These are phyloP conservation scores for Nematolebias whitei DNA, from an alignment of 2,113 vertebrate genomes.

Conservation along the genomic window DNA sequence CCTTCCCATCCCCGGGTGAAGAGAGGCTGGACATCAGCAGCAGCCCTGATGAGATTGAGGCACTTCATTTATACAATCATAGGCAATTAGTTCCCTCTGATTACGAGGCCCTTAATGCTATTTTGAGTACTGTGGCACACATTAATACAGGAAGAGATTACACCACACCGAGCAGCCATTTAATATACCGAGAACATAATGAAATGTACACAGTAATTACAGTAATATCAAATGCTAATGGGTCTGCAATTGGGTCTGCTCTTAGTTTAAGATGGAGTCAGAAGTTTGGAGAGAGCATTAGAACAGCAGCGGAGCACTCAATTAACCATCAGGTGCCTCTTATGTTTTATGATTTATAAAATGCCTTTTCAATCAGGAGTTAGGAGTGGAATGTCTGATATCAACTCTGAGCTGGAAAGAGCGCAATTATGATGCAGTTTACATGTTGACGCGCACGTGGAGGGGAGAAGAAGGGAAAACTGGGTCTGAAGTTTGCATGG, in stretches of 20 bases:
- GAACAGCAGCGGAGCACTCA: constrained; percentile 12
- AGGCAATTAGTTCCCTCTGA: constrained; percentile 86
- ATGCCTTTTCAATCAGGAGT: constrained; percentile 24
- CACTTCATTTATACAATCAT: constrained; percentile 80
- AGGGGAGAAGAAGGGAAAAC: background rate
- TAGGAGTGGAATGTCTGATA: background rate
- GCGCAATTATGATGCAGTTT: constrained; percentile 34
- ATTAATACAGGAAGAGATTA: constrained; percentile 77
- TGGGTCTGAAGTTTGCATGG: constrained; percentile 20
- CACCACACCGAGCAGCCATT: constrained; percentile 72
- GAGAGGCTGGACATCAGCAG: constrained; percentile 69
- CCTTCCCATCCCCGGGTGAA: constrained; percentile 34
- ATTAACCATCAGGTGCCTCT: constrained; percentile 50
- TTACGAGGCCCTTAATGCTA: constrained; percentile 82
- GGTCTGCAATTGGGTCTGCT: constrained; percentile 67
- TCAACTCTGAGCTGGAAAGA: constrained; percentile 3
- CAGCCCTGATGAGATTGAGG: constrained; percentile 67
- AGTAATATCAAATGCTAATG: constrained; percentile 74
- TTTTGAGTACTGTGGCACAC: constrained; percentile 80
- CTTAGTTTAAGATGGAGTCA: constrained; percentile 66
- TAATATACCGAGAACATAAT: constrained; percentile 76
- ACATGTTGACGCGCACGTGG: no score
- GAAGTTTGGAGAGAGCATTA: constrained; percentile 29
- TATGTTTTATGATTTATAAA: constrained; percentile 28
- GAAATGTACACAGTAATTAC: constrained; percentile 82